Conservation (phyloP, 2,888 invertebrate species). For the Meta bourneti region DNA sequence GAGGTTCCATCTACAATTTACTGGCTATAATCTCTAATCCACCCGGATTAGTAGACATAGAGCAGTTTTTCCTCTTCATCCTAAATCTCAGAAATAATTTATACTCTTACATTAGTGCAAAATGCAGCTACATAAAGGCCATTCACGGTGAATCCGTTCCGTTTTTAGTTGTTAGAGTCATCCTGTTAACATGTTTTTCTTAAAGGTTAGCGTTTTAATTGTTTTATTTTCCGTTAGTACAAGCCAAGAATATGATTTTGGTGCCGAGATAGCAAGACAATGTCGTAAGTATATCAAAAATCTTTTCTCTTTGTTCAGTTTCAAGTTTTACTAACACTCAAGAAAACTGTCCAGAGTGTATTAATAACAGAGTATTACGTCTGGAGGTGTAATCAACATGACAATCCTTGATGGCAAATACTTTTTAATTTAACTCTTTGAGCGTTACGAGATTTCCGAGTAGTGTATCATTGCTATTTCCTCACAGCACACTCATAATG, state of each 20-base stretch:
- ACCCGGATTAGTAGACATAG: background rate
- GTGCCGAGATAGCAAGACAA: conserved; percentile 62
- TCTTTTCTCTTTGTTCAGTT: background rate
- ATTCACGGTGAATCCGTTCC: background rate
- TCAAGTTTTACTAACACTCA: too few species aligned
- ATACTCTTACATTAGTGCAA: background rate
- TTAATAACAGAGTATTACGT: background rate
- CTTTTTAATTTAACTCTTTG: too few species aligned
- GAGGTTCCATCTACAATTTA: background rate
- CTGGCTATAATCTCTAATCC: background rate
- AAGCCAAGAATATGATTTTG: conserved; percentile 66
- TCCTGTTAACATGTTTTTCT: background rate
- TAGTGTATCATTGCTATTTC: too few species aligned
- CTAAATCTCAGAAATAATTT: background rate
- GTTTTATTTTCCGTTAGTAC: background rate
- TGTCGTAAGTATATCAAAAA: conserved; percentile 43
- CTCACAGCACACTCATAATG: too few species aligned
- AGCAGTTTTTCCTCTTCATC: background rate
- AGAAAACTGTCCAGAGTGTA: background rate
- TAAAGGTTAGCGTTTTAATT: background rate
- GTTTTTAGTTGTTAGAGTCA: background rate
- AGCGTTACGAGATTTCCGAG: too few species aligned
- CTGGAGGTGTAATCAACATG: background rate
- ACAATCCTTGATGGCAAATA: background rate
- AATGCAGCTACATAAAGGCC: background rate